Evolutionary conservation across 2,113 vertebrate species (phyloP), one percentile per base, ranked within the genome.

Genomic region (Centropristis striata): DNA sequence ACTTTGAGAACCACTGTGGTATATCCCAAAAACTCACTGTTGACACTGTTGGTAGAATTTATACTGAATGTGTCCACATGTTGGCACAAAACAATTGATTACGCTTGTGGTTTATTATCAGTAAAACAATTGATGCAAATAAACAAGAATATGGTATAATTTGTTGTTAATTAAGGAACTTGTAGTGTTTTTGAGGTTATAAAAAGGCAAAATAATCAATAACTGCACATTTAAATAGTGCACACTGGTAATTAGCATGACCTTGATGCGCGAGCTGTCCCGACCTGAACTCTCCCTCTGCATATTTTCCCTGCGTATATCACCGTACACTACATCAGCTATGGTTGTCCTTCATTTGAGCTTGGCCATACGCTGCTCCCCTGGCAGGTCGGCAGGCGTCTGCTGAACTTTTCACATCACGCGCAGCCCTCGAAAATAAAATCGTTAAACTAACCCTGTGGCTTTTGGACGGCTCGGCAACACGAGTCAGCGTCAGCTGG

Each of bases 351-450:
- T 87, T 88, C 60, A 28, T 66, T 70, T 86, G 78, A 88, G 88
- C 67, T 79, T 84, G 80, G 84, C 84, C 84, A 81, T 79, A 12
- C 46, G 18, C 75, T 21, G 60, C 59, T 74, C 10, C 72, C 75
- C 78, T 87, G 86, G 83, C 90, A 85, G 73, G 13, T 73, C 70
- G n/a, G 41, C 57, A 1, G 47, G 55, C 50, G 72, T 85, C 84
- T 86, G 84, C 80, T 87, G 88, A 93, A 90, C 92, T 85, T 84
- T 89, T 91, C 88, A 81, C 88, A 74, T 78, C 69, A 8, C 32
- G 12, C 28, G 3, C 47, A 75, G 69, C 50, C 51, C 51, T 86
- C 23, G 50, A 58, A 76, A 83, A 83, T 71, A 59, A 81, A 89
- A 81, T 74, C 18, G 53, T 89, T 81, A 84, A 84, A 84, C 61